A percentile compares a stretch with the other conserved stretches of the same genome.
Evolutionary conservation across 2,888 invertebrate genomes (phyloP).

Genomic region (Eupithecia subumbrata): DNA sequence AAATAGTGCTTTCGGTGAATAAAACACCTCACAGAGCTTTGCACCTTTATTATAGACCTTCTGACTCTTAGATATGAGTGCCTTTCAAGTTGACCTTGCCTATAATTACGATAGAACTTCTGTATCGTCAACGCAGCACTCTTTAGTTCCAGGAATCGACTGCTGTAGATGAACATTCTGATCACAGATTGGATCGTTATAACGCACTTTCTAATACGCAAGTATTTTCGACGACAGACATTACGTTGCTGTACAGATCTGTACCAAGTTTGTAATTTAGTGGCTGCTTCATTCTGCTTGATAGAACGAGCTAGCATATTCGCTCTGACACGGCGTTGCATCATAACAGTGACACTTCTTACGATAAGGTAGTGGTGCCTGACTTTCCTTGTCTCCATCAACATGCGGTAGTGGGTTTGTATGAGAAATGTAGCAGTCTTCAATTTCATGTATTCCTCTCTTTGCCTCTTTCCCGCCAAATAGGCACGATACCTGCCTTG

Average conservation of each 20-base stretch:
- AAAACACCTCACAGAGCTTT: slow-evolving; percentile 57
- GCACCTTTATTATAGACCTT: slow-evolving; percentile 54
- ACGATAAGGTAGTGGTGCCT: slow-evolving; percentile 57
- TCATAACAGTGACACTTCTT: slow-evolving; percentile 53
- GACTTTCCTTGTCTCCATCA: slow-evolving; percentile 51
- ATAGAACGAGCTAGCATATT: slow-evolving; percentile 51
- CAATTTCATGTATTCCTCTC: slow-evolving; percentile 54
- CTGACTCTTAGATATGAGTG: slow-evolving; percentile 51
- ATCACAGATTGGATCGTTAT: slow-evolving; percentile 67
- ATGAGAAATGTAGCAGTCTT: slow-evolving; percentile 65
- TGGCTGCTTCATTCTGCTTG: slow-evolving; percentile 54
- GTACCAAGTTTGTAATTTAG: slow-evolving; percentile 72
- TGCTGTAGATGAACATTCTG: slow-evolving; percentile 62
- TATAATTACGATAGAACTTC: slow-evolving; percentile 65
- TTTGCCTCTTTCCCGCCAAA: slow-evolving; percentile 55
- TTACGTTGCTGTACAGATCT: slow-evolving; percentile 57
- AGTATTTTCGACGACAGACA: slow-evolving; percentile 55
- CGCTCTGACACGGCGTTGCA: slow-evolving; percentile 69
- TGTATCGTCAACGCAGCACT: slow-evolving; percentile 67
- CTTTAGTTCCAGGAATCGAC: slow-evolving; percentile 52
- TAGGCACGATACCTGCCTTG: slow-evolving; percentile 70
- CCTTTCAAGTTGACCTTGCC: slow-evolving; percentile 51
- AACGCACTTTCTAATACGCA: slow-evolving; percentile 56
- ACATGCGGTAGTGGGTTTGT: slow-evolving; percentile 69
- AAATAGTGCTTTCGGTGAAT: slow-evolving; percentile 62